Conservation (phyloP, 2,888 invertebrate genomes). For the Calliphora vomitoria region DNA sequence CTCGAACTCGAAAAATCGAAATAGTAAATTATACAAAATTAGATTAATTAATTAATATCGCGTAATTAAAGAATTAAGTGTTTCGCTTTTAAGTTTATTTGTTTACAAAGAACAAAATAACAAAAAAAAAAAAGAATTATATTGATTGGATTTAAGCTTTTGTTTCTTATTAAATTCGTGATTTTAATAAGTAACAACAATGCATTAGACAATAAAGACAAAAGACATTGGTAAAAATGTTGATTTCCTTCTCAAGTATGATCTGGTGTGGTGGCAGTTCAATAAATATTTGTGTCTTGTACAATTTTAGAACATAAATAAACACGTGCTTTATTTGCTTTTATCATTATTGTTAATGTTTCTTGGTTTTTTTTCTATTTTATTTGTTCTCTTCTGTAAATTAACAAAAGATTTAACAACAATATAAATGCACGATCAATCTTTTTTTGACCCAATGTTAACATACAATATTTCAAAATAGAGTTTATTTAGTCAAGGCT, state of each 20-base stretch:
- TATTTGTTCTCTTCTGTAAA: conserved; percentile 61
- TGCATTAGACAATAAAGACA: conserved; percentile 45
- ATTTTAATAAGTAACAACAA: conserved; percentile 53
- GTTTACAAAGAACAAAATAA: conserved; percentile 11
- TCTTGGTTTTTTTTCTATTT: conserved; percentile 22
- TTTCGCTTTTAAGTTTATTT: conserved; percentile 27
- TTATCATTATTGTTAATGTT: conserved; percentile 30
- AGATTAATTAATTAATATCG: too few relatives aligned
- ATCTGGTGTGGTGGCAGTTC: conserved; percentile 57
- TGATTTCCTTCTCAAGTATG: conserved; percentile 74
- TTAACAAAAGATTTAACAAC: conserved; percentile 68
- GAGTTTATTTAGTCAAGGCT: conserved; percentile 65
- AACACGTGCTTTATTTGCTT: conserved; percentile 72
- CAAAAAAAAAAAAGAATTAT: conserved; percentile 30
- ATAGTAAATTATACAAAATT: too few relatives aligned
- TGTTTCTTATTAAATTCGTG: conserved; percentile 63
- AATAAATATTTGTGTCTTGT: conserved; percentile 71
- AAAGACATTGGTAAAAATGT: conserved; percentile 75
- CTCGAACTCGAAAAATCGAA: too few relatives aligned
- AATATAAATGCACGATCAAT: conserved; percentile 71
- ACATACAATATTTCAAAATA: conserved; percentile 67
- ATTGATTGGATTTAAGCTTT: conserved; percentile 60
- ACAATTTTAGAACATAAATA: conserved; percentile 70
- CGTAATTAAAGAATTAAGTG: conserved; percentile 34
- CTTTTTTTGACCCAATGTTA: conserved; percentile 64